Percentiles rank a stretch among this genome's conserved stretches.
Evolutionary conservation across 2,888 invertebrate species (phyloP).

Genomic region (Coecobrya sp.): DNA sequence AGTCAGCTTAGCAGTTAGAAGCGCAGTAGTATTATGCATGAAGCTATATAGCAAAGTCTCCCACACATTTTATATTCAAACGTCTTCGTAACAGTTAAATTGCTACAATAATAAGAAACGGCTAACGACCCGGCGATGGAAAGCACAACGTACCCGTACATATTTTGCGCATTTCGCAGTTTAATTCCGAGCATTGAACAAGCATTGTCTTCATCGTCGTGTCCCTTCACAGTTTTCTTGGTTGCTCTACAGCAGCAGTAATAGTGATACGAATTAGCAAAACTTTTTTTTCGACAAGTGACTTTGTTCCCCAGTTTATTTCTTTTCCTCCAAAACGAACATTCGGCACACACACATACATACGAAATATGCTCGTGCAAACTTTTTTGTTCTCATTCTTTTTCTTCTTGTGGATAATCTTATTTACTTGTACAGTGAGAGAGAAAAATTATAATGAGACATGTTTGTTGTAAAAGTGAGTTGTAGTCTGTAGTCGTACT

Average conservation of each 20-base stretch:
- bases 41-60: not conserved
- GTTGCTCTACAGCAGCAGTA: not conserved
- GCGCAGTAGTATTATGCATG: no score
- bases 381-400: not conserved
- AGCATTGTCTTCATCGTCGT: not conserved
- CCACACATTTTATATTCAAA: slow-evolving; percentile 9
- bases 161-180: not conserved
- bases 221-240: not conserved
- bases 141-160: not conserved
- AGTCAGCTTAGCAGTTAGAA: not conserved
- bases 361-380: not conserved
- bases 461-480: slow-evolving; percentile 8
- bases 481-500: not conserved
- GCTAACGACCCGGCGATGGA: not conserved
- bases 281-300: slow-evolving; percentile 29
- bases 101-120: not conserved
- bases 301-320: slow-evolving; percentile 28
- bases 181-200: not conserved
- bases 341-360: not conserved
- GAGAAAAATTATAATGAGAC: slow-evolving; percentile 30
- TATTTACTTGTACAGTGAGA: slow-evolving; percentile 16
- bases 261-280: slow-evolving; percentile 10
- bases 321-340: not conserved
- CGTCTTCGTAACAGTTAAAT: not conserved
- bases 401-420: not conserved